Conservation (phyloP, 1,140 invertebrate species). For the Heliconius eleuchia region DNA sequence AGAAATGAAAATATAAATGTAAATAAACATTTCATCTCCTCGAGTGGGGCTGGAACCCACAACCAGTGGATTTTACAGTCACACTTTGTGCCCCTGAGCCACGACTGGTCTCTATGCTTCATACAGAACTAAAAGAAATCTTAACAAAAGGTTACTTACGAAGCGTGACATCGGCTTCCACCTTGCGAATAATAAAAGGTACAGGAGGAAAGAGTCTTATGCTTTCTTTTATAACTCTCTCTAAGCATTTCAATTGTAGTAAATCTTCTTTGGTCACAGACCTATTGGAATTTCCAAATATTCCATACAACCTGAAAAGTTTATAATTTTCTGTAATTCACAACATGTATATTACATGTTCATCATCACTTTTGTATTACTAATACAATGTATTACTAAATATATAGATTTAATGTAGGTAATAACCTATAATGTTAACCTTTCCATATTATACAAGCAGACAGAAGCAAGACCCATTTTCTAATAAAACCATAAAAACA, state of each 20-base stretch:
- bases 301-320: slow-evolving; percentile 50
- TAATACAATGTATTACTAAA: neutral
- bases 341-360: no score
- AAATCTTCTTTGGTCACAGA: slow-evolving; percentile 62
- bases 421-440: neutral
- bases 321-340: no score
- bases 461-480: neutral
- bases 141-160: slow-evolving; percentile 53
- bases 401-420: neutral
- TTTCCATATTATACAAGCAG: neutral
- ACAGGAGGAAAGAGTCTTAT: slow-evolving; percentile 86
- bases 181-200: slow-evolving; percentile 67
- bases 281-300: slow-evolving; percentile 57
- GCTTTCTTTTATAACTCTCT: slow-evolving; percentile 87
- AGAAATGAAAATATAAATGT: no score
- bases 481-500: neutral
- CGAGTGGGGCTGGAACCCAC: no score
- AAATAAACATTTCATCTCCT: no score
- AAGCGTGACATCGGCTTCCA: slow-evolving; percentile 57
- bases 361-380: no score
- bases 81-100: no score
- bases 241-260: slow-evolving; percentile 84
- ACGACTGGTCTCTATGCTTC: neutral
- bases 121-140: neutral
- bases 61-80: no score